Conservation (phyloP, 1,140 invertebrate species). For the Pseudomyrmex gracilis region DNA sequence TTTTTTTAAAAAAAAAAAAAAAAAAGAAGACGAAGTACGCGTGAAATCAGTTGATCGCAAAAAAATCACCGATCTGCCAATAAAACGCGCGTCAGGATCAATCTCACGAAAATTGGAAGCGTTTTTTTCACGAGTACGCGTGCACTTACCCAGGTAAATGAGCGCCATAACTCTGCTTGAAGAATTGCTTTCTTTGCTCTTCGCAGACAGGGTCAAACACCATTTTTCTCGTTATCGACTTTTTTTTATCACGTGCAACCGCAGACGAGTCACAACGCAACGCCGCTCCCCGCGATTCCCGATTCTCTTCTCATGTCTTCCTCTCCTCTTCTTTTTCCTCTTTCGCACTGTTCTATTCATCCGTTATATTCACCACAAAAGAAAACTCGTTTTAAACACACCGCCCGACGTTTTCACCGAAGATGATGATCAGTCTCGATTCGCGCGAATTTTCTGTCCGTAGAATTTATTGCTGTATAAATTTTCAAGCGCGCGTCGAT, state of each 20-base stretch:
- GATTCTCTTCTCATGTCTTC: constrained; percentile 23
- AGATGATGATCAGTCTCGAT: neutral
- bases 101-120: constrained; percentile 17
- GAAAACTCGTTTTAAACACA: constrained; percentile 13
- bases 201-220: constrained; percentile 79
- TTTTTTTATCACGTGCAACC: constrained; percentile 6
- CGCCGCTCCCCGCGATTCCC: neutral
- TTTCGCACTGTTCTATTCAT: neutral
- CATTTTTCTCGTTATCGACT: constrained; percentile 72
- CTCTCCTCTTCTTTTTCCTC: constrained; percentile 1
- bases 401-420: neutral
- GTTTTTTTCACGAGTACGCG: neutral
- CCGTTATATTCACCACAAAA: neutral
- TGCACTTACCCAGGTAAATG: constrained; percentile 83
- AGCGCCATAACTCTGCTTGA: constrained; percentile 79
- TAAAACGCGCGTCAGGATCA: neutral
- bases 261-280: constrained; percentile 16
- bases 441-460: neutral
- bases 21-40: too few species aligned
- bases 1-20: too few species aligned
- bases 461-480: neutral
- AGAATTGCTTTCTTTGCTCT: constrained; percentile 80
- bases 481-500: too few species aligned
- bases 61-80: neutral
- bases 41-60: neutral